Conservation (phyloP, 2,797 vertebrate genomes). For the Microctenopoma stevenorrisi region DNA sequence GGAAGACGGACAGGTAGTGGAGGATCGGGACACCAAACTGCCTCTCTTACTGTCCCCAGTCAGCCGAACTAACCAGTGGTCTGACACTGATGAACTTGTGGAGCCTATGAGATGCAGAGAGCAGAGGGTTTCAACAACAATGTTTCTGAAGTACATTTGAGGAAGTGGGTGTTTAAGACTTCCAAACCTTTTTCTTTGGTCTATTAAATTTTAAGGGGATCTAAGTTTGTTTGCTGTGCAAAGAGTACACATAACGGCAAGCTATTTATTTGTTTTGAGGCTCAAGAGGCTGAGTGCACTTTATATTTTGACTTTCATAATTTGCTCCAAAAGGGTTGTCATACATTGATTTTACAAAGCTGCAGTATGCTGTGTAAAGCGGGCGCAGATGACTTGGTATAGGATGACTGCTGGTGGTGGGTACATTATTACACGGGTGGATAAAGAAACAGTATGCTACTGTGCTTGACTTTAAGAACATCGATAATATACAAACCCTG, state of each 20-base stretch:
- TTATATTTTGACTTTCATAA: neutral
- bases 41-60: conserved; percentile 78
- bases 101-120: conserved; percentile 81
- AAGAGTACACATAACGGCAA: no score
- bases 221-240: no score
- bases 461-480: neutral
- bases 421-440: neutral
- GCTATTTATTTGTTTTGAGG: neutral
- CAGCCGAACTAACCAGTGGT: conserved; percentile 91
- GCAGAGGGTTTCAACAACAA: no score
- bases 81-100: conserved; percentile 86
- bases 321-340: neutral
- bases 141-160: no score
- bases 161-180: no score
- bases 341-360: neutral
- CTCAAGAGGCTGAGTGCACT: neutral
- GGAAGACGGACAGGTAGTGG: conserved; percentile 78
- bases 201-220: no score
- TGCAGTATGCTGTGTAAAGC: neutral
- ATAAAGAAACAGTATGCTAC: neutral
- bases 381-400: neutral
- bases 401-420: neutral
- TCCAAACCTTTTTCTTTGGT: no score
- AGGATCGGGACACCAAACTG: conserved; percentile 79
- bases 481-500: neutral